Conservation (phyloP, 2,797 vertebrate genomes). For the Petrocephalus schoutedeni region DNA sequence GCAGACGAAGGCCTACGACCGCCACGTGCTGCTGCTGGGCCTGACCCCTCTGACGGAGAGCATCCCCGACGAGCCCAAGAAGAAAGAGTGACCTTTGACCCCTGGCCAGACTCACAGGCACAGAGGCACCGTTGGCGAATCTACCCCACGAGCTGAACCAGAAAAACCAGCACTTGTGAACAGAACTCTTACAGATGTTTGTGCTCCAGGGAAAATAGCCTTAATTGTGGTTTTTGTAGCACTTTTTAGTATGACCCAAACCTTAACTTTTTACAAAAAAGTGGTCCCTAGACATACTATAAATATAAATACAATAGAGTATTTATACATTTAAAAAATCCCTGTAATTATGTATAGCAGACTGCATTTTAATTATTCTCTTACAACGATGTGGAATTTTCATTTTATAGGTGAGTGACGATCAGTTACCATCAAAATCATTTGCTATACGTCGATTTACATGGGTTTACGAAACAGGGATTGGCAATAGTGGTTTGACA, state of each 20-base stretch:
- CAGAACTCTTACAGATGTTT: not conserved
- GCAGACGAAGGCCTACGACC: slow-evolving; percentile 73
- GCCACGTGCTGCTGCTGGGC: slow-evolving; percentile 71
- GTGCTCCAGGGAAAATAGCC: not conserved
- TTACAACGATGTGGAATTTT: not conserved
- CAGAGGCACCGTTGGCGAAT: not conserved
- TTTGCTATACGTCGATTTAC: not conserved
- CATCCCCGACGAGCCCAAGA: slow-evolving; percentile 72
- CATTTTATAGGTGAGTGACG: not conserved
- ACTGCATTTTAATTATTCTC: not conserved
- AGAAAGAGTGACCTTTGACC: slow-evolving; percentile 44
- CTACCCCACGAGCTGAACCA: not conserved
- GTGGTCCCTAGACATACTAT: not conserved
- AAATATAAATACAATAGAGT: not conserved
- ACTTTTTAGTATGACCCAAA: not conserved
- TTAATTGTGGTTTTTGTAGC: not conserved
- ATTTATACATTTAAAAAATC: not conserved
- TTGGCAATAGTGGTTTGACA: not conserved
- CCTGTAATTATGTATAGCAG: not conserved
- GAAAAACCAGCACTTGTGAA: not conserved
- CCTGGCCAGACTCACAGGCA: not conserved
- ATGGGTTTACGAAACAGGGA: not conserved
- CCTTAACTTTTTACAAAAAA: not conserved
- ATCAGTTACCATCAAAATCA: not conserved
- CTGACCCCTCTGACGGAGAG: slow-evolving; percentile 75